Evolutionary conservation across 2,113 vertebrate species (phyloP).

Genomic region (Tauraco erythrolophus): DNA sequence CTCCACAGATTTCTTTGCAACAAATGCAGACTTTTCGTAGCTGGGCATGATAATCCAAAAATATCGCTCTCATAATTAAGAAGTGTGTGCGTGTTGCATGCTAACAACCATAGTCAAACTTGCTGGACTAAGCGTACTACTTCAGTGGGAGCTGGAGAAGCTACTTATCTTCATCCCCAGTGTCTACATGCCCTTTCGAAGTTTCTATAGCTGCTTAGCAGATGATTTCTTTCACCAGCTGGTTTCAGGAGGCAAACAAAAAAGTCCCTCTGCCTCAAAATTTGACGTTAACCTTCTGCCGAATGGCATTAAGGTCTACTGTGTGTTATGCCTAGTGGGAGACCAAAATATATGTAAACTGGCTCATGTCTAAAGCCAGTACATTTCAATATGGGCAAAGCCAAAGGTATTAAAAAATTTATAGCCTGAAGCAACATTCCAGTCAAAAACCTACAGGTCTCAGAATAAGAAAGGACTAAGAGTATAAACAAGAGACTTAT

Average conservation of each 20-base stretch:
- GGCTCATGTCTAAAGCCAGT: background rate
- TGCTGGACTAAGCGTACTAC: background rate
- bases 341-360: background rate
- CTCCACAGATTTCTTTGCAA: background rate
- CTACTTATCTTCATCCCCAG: background rate
- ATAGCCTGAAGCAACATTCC: background rate
- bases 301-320: background rate
- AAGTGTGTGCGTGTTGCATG: background rate
- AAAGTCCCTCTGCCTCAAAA: background rate
- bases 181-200: background rate
- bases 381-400: background rate
- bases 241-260: background rate
- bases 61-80: background rate
- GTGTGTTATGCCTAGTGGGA: background rate
- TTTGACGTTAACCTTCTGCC: background rate
- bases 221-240: background rate
- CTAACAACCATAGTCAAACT: background rate
- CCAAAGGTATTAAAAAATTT: background rate
- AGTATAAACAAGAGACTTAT: background rate
- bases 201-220: background rate
- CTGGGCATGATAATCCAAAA: background rate
- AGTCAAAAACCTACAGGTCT: background rate
- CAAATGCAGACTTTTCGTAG: background rate
- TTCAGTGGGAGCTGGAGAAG: background rate
- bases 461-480: background rate